phyloP scores from a whole-genome alignment of 2,888 invertebrate genomes.

The Mesochorus sp. region DNA sequence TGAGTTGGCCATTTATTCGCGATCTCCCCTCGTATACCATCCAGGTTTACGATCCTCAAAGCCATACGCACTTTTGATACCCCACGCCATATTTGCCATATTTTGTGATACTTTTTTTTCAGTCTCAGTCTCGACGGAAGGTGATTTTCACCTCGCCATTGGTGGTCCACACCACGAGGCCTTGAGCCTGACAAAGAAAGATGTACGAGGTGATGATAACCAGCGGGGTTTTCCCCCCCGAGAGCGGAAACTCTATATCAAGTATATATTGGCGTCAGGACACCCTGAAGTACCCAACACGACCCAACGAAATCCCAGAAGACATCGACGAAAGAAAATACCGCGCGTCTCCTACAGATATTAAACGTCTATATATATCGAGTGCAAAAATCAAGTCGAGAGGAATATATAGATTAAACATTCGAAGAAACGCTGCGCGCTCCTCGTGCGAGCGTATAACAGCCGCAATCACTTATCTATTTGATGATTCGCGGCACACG shows the following conservation, averaged over 20 bases:
- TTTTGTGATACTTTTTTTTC: neutral
- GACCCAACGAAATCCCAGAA: neutral
- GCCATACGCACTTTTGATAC: conserved; percentile 38
- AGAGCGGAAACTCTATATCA: neutral
- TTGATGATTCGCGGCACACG: conserved; percentile 70
- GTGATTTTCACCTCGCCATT: neutral
- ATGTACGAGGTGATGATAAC: conserved; percentile 5
- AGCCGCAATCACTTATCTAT: conserved; percentile 71
- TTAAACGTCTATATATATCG: neutral
- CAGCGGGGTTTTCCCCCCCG: neutral
- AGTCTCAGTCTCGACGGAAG: too few species aligned
- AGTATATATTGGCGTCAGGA: neutral
- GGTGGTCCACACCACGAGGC: conserved; percentile 12
- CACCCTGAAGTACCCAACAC: neutral
- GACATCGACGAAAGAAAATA: neutral
- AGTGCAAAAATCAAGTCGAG: conserved; percentile 7
- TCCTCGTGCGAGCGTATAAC: conserved; percentile 65
- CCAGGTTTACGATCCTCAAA: conserved; percentile 57
- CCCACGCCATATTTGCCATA: neutral
- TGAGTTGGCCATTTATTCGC: conserved; percentile 37
- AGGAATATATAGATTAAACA: conserved; percentile 48
- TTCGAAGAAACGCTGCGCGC: conserved; percentile 44
- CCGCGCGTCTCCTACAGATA: neutral
- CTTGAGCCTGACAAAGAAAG: neutral
- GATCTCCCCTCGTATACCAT: conserved; percentile 65